Conservation (phyloP, 2,888 invertebrate genomes). For the Tetanocera ferruginea region DNA sequence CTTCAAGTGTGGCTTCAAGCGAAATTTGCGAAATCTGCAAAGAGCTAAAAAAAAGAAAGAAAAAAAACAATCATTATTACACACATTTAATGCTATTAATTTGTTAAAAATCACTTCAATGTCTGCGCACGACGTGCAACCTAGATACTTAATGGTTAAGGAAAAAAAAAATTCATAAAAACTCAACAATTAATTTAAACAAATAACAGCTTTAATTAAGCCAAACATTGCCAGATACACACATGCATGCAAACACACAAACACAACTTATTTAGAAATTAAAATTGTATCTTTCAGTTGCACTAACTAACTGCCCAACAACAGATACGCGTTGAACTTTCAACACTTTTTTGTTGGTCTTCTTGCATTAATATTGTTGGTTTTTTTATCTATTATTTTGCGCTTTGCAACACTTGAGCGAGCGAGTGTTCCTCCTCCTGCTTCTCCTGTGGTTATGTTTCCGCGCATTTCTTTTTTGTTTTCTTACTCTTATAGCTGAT, state of each 20-base stretch:
- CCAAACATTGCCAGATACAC: background rate
- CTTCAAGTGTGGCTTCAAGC: constrained; percentile 33
- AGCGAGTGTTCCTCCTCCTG: background rate
- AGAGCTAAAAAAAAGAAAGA: constrained; percentile 31
- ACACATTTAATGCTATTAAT: background rate
- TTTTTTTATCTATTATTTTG: background rate
- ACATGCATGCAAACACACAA: background rate
- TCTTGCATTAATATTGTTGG: background rate
- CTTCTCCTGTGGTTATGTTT: background rate
- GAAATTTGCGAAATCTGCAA: constrained; percentile 48
- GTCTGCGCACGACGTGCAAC: background rate
- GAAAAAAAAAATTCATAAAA: background rate
- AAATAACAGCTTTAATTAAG: constrained; percentile 12
- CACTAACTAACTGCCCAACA: constrained; percentile 18
- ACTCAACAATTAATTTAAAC: constrained; percentile 6
- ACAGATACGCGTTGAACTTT: background rate
- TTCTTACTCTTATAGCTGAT: background rate
- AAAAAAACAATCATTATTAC: constrained; percentile 9
- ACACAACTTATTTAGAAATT: background rate
- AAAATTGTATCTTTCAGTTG: background rate
- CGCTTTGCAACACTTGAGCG: background rate
- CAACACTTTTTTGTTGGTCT: background rate
- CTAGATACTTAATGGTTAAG: background rate
- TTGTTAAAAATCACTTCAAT: background rate
- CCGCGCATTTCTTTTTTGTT: background rate